phyloP scores from a whole-genome alignment of 2,797 vertebrate species.

The Myiothlypis chrysogaster region DNA sequence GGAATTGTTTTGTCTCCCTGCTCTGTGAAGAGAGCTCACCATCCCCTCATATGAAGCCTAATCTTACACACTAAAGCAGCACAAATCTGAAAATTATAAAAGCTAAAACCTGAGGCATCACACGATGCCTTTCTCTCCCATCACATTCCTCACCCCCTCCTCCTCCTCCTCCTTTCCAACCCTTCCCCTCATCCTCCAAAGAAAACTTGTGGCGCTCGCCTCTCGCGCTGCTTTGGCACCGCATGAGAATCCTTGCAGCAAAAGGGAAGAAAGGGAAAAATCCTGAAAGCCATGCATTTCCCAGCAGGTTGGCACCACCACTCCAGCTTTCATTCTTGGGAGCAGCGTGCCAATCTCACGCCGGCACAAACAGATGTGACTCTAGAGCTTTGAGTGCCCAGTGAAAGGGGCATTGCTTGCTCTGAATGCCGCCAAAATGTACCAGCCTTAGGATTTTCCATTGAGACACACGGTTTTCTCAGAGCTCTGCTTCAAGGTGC shows the following conservation, averaged over 20 bases:
- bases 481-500: conserved; percentile 20
- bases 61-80: background rate
- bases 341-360: background rate
- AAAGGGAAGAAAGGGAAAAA: background rate
- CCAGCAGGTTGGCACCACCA: background rate
- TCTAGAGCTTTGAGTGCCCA: conserved; percentile 32
- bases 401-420: background rate
- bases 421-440: background rate
- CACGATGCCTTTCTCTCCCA: background rate
- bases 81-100: background rate
- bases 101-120: background rate
- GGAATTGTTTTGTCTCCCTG: background rate
- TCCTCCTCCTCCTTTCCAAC: background rate
- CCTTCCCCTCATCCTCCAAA: background rate
- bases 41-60: background rate
- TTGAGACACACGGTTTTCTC: background rate
- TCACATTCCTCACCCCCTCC: background rate
- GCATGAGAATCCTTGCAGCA: background rate
- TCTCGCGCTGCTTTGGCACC: background rate
- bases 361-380: conserved; percentile 37
- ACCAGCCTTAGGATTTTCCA: background rate
- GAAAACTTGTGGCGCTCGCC: background rate
- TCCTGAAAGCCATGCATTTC: background rate
- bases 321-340: background rate
- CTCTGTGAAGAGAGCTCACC: background rate